These are phyloP conservation scores for Gortyna flavago DNA, from an alignment of 2,888 invertebrate species.

Conservation along the genomic window DNA sequence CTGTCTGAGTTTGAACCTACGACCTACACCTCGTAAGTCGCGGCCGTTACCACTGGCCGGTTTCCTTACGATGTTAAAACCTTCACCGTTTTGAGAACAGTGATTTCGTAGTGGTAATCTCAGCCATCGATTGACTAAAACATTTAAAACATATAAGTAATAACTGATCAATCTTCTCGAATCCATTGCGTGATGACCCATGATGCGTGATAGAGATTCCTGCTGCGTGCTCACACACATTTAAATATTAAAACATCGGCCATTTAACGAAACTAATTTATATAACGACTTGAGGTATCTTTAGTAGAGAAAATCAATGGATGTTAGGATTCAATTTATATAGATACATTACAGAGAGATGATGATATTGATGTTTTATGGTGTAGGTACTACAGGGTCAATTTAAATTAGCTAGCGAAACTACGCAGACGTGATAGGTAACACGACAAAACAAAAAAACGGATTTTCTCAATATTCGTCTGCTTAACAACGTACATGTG, in stretches of 20 bases:
- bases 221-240: conserved; percentile 23
- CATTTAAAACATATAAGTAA: too few species aligned
- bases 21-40: too few species aligned
- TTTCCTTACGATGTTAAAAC: too few species aligned
- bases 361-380: not conserved
- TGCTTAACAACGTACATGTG: too few species aligned
- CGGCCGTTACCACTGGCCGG: too few species aligned
- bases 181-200: conserved; percentile 19
- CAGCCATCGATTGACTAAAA: not conserved
- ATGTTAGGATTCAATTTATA: conserved; percentile 7
- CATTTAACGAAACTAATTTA: conserved; percentile 25
- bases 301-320: conserved; percentile 9
- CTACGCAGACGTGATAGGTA: too few species aligned
- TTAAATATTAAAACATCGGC: conserved; percentile 29
- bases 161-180: not conserved
- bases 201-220: conserved; percentile 33
- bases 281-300: not conserved
- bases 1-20: too few species aligned
- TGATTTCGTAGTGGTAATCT: not conserved
- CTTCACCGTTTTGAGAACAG: not conserved
- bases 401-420: not conserved
- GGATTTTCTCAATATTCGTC: too few species aligned
- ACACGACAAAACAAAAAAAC: too few species aligned
- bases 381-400: not conserved
- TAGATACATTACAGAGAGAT: not conserved